These are phyloP conservation scores for Mola mola DNA, from an alignment of 2,113 vertebrate genomes.

Conservation along the genomic window DNA sequence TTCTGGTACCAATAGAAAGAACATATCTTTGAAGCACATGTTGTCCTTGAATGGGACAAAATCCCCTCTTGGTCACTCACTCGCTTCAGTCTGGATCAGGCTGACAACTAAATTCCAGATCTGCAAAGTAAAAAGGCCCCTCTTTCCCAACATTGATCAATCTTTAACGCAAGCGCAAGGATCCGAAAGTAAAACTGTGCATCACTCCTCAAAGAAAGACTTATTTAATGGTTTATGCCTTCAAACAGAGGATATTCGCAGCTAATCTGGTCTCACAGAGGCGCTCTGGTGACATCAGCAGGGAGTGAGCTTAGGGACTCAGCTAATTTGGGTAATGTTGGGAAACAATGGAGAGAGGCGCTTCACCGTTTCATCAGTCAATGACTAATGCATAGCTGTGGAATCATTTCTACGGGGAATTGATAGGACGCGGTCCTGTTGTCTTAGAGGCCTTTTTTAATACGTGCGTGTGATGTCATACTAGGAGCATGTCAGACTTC, in stretches of 20 bases:
- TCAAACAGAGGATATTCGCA: slow-evolving; percentile 48
- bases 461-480: slow-evolving; percentile 33
- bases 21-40: too few species aligned
- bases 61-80: slow-evolving; percentile 11
- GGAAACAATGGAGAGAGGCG: slow-evolving; percentile 42
- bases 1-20: too few species aligned
- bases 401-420: slow-evolving; percentile 49
- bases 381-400: slow-evolving; percentile 45
- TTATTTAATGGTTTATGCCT: slow-evolving; percentile 28
- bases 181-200: slow-evolving; percentile 17
- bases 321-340: slow-evolving; percentile 61
- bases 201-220: slow-evolving; percentile 20
- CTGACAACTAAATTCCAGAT: slow-evolving; percentile 20
- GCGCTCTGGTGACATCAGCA: slow-evolving; percentile 52
- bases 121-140: slow-evolving; percentile 5
- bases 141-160: slow-evolving; percentile 9
- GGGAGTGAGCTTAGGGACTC: slow-evolving; percentile 32
- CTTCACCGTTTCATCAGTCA: slow-evolving; percentile 61
- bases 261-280: slow-evolving; percentile 43
- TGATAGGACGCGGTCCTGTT: slow-evolving; percentile 36
- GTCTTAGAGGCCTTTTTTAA: slow-evolving; percentile 20
- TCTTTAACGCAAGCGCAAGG: slow-evolving; percentile 34
- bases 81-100: slow-evolving; percentile 10
- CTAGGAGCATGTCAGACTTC: neutral
- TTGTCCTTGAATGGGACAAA: slow-evolving; percentile 32